Conservation (phyloP, 2,888 invertebrate species). For the Synergus japonicus region DNA sequence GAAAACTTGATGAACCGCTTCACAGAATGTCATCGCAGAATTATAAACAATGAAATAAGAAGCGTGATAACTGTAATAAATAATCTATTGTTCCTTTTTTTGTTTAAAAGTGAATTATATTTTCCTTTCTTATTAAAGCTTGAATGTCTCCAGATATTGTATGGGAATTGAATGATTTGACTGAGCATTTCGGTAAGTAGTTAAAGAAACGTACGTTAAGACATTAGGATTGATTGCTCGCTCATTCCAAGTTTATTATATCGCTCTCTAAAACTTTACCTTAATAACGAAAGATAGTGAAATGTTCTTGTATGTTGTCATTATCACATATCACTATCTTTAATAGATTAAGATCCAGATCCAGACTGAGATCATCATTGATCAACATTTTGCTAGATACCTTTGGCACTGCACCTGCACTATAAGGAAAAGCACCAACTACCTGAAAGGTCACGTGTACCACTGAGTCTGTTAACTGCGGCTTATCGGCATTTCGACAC, state of each 20-base stretch:
- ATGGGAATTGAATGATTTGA: background rate
- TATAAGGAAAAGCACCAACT: background rate
- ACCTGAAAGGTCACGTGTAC: background rate
- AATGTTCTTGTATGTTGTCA: background rate
- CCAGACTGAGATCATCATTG: background rate
- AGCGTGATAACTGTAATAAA: background rate
- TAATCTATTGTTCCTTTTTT: background rate
- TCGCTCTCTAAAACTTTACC: background rate
- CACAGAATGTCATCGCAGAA: background rate
- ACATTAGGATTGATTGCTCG: background rate
- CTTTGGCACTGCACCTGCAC: background rate
- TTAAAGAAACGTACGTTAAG: background rate
- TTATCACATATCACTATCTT: background rate
- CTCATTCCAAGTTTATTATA: background rate
- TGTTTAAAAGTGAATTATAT: background rate
- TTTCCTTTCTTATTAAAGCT: background rate
- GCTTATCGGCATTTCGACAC: background rate
- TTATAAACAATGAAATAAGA: background rate
- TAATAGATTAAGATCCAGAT: background rate
- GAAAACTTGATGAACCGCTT: slow-evolving; percentile 2
- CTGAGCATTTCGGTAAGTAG: background rate
- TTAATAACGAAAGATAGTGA: background rate
- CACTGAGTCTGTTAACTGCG: background rate
- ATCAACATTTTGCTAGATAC: background rate
- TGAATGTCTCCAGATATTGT: background rate